phyloP scores from a whole-genome alignment of 2,888 invertebrate genomes.

The Eupithecia pulchellata region DNA sequence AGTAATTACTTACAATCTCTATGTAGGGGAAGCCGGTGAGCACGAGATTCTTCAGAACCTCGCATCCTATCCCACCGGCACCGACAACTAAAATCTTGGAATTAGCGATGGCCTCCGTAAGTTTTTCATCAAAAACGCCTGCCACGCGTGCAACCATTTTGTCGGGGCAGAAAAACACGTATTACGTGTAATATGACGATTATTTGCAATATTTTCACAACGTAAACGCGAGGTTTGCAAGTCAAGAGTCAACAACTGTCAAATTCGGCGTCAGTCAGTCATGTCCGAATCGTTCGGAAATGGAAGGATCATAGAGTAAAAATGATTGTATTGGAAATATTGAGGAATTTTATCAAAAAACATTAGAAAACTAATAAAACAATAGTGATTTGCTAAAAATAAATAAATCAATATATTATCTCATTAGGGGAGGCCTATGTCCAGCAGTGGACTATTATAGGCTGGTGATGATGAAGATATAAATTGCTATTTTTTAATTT shows the following conservation, averaged over 20 bases:
- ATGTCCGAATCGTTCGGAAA: slow-evolving; percentile 44
- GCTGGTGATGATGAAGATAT: too few species aligned
- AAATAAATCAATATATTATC: too few species aligned
- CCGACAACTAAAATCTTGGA: slow-evolving; percentile 95
- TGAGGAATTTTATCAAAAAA: too few species aligned
- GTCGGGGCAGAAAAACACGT: slow-evolving; percentile 42
- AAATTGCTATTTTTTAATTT: too few species aligned
- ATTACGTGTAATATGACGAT: slow-evolving; percentile 41
- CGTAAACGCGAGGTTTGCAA: slow-evolving; percentile 51
- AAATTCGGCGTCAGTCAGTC: slow-evolving; percentile 76
- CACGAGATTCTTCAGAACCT: slow-evolving; percentile 98
- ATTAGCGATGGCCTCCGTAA: slow-evolving; percentile 87
- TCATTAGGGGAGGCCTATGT: too few species aligned
- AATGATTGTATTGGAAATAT: too few species aligned
- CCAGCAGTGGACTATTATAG: too few species aligned
- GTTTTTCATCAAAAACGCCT: slow-evolving; percentile 87
- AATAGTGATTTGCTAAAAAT: too few species aligned
- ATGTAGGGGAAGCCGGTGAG: slow-evolving; percentile 96
- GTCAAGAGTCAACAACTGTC: slow-evolving; percentile 50
- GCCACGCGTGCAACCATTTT: slow-evolving; percentile 88
- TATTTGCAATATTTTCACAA: slow-evolving; percentile 49
- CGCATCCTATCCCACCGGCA: slow-evolving; percentile 99
- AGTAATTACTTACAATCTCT: slow-evolving; percentile 91
- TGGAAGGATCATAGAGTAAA: neutral
- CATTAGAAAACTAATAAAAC: too few species aligned